Conservation (phyloP, 2,797 vertebrate species). For the Sebastes paucispinis region DNA sequence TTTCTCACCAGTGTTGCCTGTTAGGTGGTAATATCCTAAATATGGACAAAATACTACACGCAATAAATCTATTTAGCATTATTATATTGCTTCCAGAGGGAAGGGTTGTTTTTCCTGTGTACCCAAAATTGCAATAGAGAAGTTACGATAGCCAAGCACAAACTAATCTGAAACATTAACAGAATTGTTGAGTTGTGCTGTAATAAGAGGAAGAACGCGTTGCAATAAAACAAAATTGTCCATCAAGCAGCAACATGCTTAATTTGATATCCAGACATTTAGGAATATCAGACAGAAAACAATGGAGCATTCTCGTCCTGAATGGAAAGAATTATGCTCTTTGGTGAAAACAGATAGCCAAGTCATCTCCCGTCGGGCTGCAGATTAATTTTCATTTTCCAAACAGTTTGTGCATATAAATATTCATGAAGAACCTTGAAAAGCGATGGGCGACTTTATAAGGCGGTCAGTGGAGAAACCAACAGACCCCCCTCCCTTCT, state of each 20-base stretch:
- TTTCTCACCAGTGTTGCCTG: slow-evolving; percentile 76
- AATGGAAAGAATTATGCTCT: slow-evolving; percentile 31
- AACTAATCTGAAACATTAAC: slow-evolving; percentile 25
- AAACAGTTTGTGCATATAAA: slow-evolving; percentile 81
- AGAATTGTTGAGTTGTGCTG: slow-evolving; percentile 23
- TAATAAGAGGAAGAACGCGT: slow-evolving; percentile 43
- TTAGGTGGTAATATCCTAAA: slow-evolving; percentile 75
- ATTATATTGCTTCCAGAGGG: slow-evolving; percentile 44
- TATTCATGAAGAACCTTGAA: slow-evolving; percentile 82
- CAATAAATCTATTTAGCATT: slow-evolving; percentile 70
- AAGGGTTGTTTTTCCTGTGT: slow-evolving; percentile 8
- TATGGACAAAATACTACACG: slow-evolving; percentile 64
- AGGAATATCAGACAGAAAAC: slow-evolving; percentile 55
- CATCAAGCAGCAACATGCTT: slow-evolving; percentile 49
- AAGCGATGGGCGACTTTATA: slow-evolving; percentile 66
- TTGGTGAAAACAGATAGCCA: slow-evolving; percentile 66
- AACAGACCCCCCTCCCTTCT: slow-evolving; percentile 46
- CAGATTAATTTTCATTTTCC: slow-evolving; percentile 80
- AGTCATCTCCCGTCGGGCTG: slow-evolving; percentile 70
- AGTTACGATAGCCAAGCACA: slow-evolving; percentile 26
- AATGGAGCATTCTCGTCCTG: slow-evolving; percentile 33
- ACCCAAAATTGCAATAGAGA: slow-evolving; percentile 32
- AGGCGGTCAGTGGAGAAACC: slow-evolving; percentile 69
- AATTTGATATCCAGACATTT: slow-evolving; percentile 65
- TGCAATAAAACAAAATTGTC: slow-evolving; percentile 56